Conservation (phyloP, 1,140 invertebrate genomes). For the Drosophila orosa region DNA sequence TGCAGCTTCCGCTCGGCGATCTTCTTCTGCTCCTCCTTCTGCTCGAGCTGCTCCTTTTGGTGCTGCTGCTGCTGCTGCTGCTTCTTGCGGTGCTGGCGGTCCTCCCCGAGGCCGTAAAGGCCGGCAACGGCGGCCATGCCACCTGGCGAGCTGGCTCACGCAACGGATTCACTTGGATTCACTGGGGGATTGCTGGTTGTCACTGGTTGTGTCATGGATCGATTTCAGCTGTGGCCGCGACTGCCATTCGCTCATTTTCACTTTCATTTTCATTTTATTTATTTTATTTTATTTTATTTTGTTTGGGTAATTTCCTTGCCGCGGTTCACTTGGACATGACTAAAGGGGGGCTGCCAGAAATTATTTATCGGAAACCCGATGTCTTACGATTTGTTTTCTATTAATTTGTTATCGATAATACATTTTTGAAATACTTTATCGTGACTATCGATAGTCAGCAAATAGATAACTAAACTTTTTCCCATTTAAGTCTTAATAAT, state of each 20-base stretch:
- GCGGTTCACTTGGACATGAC: constrained; percentile 11
- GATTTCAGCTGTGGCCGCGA: constrained; percentile 27
- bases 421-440: background rate
- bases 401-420: background rate
- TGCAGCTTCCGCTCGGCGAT: constrained; percentile 78
- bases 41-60: constrained; percentile 80
- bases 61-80: constrained; percentile 83
- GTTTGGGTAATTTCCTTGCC: background rate
- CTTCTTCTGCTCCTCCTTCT: constrained; percentile 82
- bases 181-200: constrained; percentile 31
- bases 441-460: background rate
- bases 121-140: constrained; percentile 83
- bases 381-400: background rate
- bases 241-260: constrained; percentile 35
- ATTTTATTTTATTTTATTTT: background rate
- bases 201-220: constrained; percentile 38
- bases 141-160: constrained; percentile 15
- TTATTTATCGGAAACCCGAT: background rate
- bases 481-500: too few relatives aligned
- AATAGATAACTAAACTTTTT: too few relatives aligned
- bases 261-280: constrained; percentile 26
- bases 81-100: constrained; percentile 83
- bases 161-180: constrained; percentile 23
- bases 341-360: background rate
- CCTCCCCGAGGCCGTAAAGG: constrained; percentile 83